These are phyloP conservation scores for Rhagoletis zephyria DNA, from an alignment of 1,140 invertebrate genomes.

Conservation along the genomic window DNA sequence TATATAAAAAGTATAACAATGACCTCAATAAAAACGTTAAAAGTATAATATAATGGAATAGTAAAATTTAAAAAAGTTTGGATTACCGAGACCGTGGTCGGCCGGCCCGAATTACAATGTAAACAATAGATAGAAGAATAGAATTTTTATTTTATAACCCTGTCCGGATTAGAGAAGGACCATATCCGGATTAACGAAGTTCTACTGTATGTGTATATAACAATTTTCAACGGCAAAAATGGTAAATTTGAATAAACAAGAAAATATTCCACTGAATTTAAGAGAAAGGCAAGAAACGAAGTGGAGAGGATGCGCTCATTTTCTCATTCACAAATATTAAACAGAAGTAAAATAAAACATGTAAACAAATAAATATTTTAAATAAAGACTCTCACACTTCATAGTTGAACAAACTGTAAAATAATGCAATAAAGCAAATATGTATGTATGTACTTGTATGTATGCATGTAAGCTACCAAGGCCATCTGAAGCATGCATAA, in stretches of 20 bases:
- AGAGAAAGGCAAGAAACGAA: neutral
- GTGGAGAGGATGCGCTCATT: neutral
- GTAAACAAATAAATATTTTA: constrained; percentile 2
- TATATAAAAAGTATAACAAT: no score
- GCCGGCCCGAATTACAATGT: neutral
- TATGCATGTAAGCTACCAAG: neutral
- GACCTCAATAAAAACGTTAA: no score
- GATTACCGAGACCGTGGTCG: no score
- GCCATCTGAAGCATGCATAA: neutral
- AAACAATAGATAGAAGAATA: neutral
- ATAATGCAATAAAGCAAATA: neutral
- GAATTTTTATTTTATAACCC: neutral
- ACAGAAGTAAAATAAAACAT: neutral
- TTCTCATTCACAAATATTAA: neutral
- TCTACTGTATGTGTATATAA: neutral
- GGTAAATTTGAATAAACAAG: constrained; percentile 1
- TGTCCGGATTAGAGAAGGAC: no score
- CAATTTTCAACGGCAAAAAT: neutral
- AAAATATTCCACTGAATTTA: constrained; percentile 5
- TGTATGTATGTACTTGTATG: neutral
- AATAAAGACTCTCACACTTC: neutral
- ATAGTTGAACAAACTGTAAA: neutral
- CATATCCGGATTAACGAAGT: no score
- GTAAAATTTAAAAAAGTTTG: no score
- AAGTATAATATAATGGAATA: no score